Conservation (phyloP, 2,113 vertebrate genomes). For the Pseudorectes ferrugineus region DNA sequence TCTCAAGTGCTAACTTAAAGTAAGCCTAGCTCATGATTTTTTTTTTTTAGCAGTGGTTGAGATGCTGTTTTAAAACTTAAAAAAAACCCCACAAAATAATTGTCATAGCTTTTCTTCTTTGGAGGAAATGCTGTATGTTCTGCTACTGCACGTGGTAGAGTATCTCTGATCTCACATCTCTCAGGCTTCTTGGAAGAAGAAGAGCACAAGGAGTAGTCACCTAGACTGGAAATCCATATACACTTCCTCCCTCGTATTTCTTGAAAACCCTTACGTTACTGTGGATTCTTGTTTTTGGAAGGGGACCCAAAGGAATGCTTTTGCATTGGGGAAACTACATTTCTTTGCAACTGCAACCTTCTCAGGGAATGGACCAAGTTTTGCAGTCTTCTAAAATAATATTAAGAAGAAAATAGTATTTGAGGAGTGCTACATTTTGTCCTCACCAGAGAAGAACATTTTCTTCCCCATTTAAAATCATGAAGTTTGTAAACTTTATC, state of each 20-base stretch:
- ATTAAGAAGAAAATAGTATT: not conserved
- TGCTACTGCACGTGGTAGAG: not conserved
- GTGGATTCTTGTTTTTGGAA: not conserved
- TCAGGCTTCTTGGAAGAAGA: not conserved
- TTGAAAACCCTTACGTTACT: not conserved
- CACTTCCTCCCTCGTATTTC: not conserved
- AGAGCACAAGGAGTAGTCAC: not conserved
- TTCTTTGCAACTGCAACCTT: not conserved
- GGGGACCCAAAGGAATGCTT: not conserved
- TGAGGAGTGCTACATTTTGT: not conserved
- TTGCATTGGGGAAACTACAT: not conserved
- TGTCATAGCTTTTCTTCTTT: not conserved
- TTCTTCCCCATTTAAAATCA: not conserved
- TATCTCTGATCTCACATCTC: not conserved
- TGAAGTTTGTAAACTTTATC: not conserved
- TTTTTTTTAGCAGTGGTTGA: not conserved
- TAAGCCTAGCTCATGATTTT: not conserved
- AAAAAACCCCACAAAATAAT: rapidly evolving
- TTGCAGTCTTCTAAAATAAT: not conserved
- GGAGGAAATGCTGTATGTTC: not conserved
- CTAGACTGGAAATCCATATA: not conserved
- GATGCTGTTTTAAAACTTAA: not conserved
- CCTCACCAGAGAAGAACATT: not conserved
- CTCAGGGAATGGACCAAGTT: not conserved
- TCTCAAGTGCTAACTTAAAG: not conserved